phyloP scores from a whole-genome alignment of 2,888 invertebrate genomes.

The Polydrusus pterygomalis region DNA sequence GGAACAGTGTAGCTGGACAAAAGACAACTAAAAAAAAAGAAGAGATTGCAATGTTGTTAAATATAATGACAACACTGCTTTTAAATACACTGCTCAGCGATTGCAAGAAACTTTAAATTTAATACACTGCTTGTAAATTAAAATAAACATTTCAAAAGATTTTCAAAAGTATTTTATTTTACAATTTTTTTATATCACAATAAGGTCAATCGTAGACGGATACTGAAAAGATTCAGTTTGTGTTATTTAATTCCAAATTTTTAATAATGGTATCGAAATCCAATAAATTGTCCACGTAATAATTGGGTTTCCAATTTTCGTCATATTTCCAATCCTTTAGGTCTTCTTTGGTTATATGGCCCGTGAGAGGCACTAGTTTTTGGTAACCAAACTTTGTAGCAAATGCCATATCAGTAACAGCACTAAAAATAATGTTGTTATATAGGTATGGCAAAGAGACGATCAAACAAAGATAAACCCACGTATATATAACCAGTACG shows the following conservation, averaged over 20 bases:
- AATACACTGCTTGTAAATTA: background rate
- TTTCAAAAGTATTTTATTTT: background rate
- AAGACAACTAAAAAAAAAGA: background rate
- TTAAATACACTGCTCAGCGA: background rate
- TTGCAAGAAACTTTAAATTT: background rate
- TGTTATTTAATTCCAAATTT: background rate
- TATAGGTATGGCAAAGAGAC: too few relatives aligned
- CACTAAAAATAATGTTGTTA: slow-evolving; percentile 34
- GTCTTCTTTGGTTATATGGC: slow-evolving; percentile 68
- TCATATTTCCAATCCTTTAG: slow-evolving; percentile 68
- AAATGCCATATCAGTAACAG: slow-evolving; percentile 80
- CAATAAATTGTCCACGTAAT: slow-evolving; percentile 68
- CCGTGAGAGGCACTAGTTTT: slow-evolving; percentile 83
- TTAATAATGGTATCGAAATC: slow-evolving; percentile 57
- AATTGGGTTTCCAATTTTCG: slow-evolving; percentile 73
- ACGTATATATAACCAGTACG: too few relatives aligned
- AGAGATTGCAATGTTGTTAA: background rate
- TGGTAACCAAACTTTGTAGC: slow-evolving; percentile 82
- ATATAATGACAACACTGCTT: background rate
- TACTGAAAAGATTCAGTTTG: background rate
- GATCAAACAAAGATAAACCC: too few relatives aligned
- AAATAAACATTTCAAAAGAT: background rate
- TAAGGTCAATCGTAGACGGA: background rate
- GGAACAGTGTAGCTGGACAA: background rate
- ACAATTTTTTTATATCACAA: too few relatives aligned